Evolutionary conservation across 2,888 invertebrate species (phyloP), one percentile per base, ranked within the genome.

Genomic region (Andrena haemorrhoa): DNA sequence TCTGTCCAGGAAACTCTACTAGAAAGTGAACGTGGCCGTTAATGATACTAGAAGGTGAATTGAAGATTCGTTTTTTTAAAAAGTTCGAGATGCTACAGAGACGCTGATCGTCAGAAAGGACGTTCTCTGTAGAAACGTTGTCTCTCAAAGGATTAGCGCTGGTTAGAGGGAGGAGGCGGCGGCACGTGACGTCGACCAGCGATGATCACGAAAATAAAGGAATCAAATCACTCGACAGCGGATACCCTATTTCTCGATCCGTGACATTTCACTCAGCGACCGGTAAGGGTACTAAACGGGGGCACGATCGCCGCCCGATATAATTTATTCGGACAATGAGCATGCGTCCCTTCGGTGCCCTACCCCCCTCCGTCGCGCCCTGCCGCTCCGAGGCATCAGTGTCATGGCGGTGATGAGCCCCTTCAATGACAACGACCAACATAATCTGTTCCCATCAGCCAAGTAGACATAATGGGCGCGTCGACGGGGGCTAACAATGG

Each of bases 391-490:
- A 78, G 85, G 91, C 91, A 92, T 92, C 92, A 90, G 90, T 91
- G 91, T 92, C 92, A 92, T 89, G 90, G 86, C 83, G 86, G 89
- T 90, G 91, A 92, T 91, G 90, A 92, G 90, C 89, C 92, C 91
- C 84, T 56, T 92, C 91, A 91, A 91, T 92, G 92, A 92, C 93
- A 92, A 90, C 90, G 90, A 92, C 91, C 91, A 90, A 91, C 92
- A 91, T 93, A 93, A 93, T 93, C 93, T 92, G 91, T 93, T 93
- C 93, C 92, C 93, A 93, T 93, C 93, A 89, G 89, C 86, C 89
- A 80, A 88, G 83, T 88, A 89, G 92, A 92, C 92, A 93, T 93
- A 93, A 93, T 93, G 91, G 92, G 91, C 88, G 90, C 90, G 86
- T 89, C 91, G 89, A 88, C 89, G 88, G 89, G 89, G 86, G 68